These are phyloP conservation scores for Halictus quadricinctus DNA, from an alignment of 2,888 invertebrate species.

Conservation along the genomic window DNA sequence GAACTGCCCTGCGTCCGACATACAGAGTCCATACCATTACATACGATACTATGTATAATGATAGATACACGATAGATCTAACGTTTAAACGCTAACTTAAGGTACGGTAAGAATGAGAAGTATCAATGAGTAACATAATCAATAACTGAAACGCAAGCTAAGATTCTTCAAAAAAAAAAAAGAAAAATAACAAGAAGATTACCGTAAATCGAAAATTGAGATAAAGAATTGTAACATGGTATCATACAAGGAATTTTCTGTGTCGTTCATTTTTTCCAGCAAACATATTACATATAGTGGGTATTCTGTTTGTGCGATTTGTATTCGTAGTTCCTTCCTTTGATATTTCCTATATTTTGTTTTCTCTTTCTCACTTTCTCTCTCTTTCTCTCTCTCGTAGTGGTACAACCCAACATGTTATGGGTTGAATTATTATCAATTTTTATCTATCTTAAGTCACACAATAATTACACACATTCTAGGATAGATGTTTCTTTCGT, in stretches of 20 bases:
- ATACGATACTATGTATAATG: constrained; percentile 70
- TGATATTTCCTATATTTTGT: constrained; percentile 37
- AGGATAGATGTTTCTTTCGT: constrained; percentile 64
- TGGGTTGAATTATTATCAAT: constrained; percentile 44
- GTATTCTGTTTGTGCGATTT: constrained; percentile 61
- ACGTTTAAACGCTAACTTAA: constrained; percentile 69
- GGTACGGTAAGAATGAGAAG: constrained; percentile 66
- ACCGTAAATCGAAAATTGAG: constrained; percentile 29
- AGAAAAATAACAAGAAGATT: background rate
- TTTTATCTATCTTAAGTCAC: constrained; percentile 59
- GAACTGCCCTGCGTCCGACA: constrained; percentile 70
- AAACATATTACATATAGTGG: constrained; percentile 36
- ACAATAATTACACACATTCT: constrained; percentile 62
- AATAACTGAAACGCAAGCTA: constrained; percentile 44
- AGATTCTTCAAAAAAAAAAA: constrained; percentile 28
- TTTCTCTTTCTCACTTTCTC: background rate
- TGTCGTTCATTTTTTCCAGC: constrained; percentile 54
- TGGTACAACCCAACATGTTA: constrained; percentile 32
- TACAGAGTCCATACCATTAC: constrained; percentile 70
- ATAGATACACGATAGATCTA: constrained; percentile 69
- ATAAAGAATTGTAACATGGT: constrained; percentile 59
- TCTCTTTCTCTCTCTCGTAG: constrained; percentile 27
- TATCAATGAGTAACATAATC: constrained; percentile 57
- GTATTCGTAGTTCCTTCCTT: constrained; percentile 54
- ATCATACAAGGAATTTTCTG: constrained; percentile 65